A percentile compares a stretch with the other conserved stretches of the same genome.
Conservation (phyloP, 30 jellyfish, hydroid and myxozoan genomes). For the Hydractinia echinata region DNA sequence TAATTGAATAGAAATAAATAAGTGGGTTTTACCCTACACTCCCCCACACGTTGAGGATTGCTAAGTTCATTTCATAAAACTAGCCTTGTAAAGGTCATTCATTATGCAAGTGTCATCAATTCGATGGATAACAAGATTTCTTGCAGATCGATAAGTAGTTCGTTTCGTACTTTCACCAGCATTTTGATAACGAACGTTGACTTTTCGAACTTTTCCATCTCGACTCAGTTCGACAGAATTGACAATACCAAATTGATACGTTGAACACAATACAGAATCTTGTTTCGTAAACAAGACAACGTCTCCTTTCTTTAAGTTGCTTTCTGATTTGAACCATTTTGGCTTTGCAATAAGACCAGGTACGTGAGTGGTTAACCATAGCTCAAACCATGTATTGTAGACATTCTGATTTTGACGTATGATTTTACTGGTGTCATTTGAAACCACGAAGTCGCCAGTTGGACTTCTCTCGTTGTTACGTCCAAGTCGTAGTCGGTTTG, state of each 20-base stretch:
- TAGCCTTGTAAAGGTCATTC: too few relatives aligned
- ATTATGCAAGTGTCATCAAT: not conserved
- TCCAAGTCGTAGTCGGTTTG: conserved; percentile 28
- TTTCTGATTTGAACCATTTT: not conserved
- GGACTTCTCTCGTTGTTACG: conserved; percentile 12
- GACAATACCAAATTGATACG: not conserved
- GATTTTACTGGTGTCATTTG: not conserved
- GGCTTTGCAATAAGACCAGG: not conserved
- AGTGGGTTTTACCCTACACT: too few relatives aligned
- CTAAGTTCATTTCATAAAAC: too few relatives aligned
- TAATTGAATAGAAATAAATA: too few relatives aligned
- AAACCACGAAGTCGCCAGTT: not conserved
- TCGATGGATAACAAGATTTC: conserved; percentile 3
- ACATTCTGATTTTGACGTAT: not conserved
- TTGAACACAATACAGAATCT: not conserved
- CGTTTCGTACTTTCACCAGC: conserved; percentile 11
- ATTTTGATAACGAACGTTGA: not conserved
- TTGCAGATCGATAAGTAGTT: conserved; percentile 9
- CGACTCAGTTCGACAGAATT: not conserved
- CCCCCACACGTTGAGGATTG: too few relatives aligned
- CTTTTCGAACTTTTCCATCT: not conserved
- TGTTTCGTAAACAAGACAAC: not conserved
- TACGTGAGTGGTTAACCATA: conserved; percentile 22
- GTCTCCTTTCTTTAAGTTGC: not conserved
- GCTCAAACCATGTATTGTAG: conserved; percentile 21